These are phyloP conservation scores for Physella acuta DNA, from an alignment of 1,140 invertebrate species.

Conservation along the genomic window DNA sequence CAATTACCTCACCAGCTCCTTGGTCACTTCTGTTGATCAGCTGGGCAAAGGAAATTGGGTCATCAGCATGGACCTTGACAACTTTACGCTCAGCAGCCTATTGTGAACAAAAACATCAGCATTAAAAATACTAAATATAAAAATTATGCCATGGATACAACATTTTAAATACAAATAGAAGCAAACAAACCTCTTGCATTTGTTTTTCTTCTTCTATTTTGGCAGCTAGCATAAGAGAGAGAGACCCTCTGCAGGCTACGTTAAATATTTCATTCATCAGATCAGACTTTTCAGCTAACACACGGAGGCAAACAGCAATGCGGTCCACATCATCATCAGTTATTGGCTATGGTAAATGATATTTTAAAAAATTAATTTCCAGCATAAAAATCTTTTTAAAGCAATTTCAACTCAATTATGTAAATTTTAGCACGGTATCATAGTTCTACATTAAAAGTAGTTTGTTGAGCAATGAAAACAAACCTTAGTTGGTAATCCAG, in stretches of 20 bases:
- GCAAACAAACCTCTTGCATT: slow-evolving; percentile 60
- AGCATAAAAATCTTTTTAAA: no score
- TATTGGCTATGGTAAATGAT: slow-evolving; percentile 64
- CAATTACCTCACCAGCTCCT: slow-evolving; percentile 65
- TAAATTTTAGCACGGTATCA: no score
- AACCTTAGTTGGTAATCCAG: slow-evolving; percentile 64
- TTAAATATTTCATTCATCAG: slow-evolving; percentile 78
- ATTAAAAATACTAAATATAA: no score
- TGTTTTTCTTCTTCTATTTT: slow-evolving; percentile 75
- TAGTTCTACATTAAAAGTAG: no score
- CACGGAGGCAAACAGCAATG: slow-evolving; percentile 75
- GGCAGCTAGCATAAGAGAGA: slow-evolving; percentile 82
- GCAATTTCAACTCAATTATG: no score
- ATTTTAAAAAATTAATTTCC: background rate
- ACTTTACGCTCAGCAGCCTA: slow-evolving; percentile 66
- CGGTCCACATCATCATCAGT: slow-evolving; percentile 94
- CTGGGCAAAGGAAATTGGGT: slow-evolving; percentile 84
- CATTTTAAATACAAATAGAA: no score
- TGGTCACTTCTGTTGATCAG: slow-evolving; percentile 73
- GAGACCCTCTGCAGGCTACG: slow-evolving; percentile 75
- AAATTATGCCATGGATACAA: no score
- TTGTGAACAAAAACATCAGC: no score
- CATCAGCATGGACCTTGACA: slow-evolving; percentile 79
- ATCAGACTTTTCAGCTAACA: slow-evolving; percentile 73
- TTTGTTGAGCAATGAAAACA: no score